Evolutionary conservation across 1,140 invertebrate species (phyloP).

Genomic region (Aethina tumida): DNA sequence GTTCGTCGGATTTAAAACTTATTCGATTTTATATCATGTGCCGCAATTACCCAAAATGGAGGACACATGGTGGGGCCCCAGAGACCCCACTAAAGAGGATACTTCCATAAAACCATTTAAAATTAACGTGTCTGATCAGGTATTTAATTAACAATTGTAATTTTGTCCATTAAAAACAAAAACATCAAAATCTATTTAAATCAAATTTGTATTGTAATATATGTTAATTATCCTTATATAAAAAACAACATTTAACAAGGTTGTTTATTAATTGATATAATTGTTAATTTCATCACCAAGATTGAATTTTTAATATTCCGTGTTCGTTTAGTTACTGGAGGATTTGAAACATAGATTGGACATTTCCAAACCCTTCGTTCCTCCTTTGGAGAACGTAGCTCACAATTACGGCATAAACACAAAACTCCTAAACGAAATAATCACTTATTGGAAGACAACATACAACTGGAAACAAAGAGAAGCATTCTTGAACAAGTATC

Average conservation of each 20-base stretch:
- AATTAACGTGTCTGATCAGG: conserved; percentile 37
- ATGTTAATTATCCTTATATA: no score
- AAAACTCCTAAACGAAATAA: conserved; percentile 49
- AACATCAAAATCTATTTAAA: no score
- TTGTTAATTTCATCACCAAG: no score
- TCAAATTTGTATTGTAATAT: no score
- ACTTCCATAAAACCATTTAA: conserved; percentile 39
- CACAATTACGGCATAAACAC: conserved; percentile 71
- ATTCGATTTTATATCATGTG: no score
- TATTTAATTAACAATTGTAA: no score
- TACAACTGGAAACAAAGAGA: conserved; percentile 67
- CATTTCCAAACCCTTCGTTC: conserved; percentile 40
- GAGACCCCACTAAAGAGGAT: conserved; percentile 30
- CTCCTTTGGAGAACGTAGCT: conserved; percentile 52
- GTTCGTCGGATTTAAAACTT: no score
- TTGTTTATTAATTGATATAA: no score
- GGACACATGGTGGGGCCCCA: conserved; percentile 40
- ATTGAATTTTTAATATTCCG: no score
- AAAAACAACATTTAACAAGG: no score
- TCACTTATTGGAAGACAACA: conserved; percentile 69
- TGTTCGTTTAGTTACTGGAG: conserved; percentile 48
- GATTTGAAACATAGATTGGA: conserved; percentile 50
- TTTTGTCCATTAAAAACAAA: no score
- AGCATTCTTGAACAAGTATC: conserved; percentile 54
- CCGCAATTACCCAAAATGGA: conserved; percentile 13